A percentile compares a stretch with the other conserved stretches of the same genome.
Evolutionary conservation across 2,888 invertebrate genomes (phyloP).

Genomic region (Leucania comma): DNA sequence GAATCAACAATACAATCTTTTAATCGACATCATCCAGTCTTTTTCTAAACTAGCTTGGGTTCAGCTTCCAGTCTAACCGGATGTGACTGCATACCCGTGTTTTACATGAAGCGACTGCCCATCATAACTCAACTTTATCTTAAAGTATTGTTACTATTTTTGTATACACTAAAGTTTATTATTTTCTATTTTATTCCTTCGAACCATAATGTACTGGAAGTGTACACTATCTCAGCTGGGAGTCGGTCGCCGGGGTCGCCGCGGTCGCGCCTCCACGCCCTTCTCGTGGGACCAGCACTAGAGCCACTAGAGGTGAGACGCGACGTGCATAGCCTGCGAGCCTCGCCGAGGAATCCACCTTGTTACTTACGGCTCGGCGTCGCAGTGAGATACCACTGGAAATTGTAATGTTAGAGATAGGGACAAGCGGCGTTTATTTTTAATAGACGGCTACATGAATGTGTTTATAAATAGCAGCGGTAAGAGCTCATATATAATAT

Average conservation of each 20-base stretch:
- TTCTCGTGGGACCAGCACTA: slow-evolving; percentile 71
- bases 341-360: slow-evolving; percentile 46
- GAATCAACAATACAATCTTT: too few relatives aligned
- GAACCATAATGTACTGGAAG: slow-evolving; percentile 38
- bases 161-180: too few relatives aligned
- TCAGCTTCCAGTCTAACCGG: too few relatives aligned
- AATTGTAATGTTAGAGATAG: slow-evolving; percentile 32
- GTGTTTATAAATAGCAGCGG: slow-evolving; percentile 13
- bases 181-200: too few relatives aligned
- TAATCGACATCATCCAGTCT: too few relatives aligned
- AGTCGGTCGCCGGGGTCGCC: slow-evolving; percentile 75
- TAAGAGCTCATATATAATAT: neutral
- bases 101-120: too few relatives aligned
- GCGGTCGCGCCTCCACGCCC: slow-evolving; percentile 80
- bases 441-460: slow-evolving; percentile 1
- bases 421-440: slow-evolving; percentile 3
- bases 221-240: slow-evolving; percentile 53
- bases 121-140: too few relatives aligned
- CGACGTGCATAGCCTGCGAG: slow-evolving; percentile 46
- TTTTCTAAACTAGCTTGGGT: too few relatives aligned
- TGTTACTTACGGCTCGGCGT: slow-evolving; percentile 49
- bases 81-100: too few relatives aligned
- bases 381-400: slow-evolving; percentile 37
- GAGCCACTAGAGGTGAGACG: slow-evolving; percentile 58
- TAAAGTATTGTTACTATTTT: too few relatives aligned